These are phyloP conservation scores for Xanthorhoe spadicearia DNA, from an alignment of 2,888 invertebrate genomes.

Conservation along the genomic window DNA sequence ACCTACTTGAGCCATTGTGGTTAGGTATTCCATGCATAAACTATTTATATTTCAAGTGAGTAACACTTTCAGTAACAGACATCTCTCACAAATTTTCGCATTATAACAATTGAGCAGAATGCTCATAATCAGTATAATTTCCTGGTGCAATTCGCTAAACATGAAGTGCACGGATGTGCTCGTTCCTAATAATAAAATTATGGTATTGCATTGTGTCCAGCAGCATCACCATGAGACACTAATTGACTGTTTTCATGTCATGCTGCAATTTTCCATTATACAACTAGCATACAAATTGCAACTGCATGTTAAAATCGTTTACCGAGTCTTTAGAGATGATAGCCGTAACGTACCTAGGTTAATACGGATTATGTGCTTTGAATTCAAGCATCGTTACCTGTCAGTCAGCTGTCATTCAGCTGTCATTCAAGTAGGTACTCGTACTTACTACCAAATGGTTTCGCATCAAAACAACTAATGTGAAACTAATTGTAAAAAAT, in stretches of 20 bases:
- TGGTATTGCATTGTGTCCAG: constrained; percentile 1
- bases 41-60: too few relatives aligned
- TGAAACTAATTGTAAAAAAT: constrained; percentile 40
- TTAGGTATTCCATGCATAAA: too few relatives aligned
- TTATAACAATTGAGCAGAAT: not conserved
- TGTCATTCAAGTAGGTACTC: too few relatives aligned
- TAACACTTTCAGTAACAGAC: too few relatives aligned
- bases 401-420: constrained; percentile 15
- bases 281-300: constrained; percentile 5
- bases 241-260: constrained; percentile 15
- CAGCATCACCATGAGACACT: not conserved
- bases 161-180: not conserved
- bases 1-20: too few relatives aligned
- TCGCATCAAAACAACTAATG: constrained; percentile 22
- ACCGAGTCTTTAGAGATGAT: constrained; percentile 11
- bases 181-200: not conserved
- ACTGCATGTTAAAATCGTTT: constrained; percentile 15
- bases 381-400: constrained; percentile 7
- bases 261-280: constrained; percentile 12
- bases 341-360: constrained; percentile 15
- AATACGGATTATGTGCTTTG: constrained; percentile 8
- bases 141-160: not conserved
- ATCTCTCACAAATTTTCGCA: too few relatives aligned
- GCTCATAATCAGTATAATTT: not conserved
- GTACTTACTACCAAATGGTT: constrained; percentile 26